Evolutionary conservation across 2,888 invertebrate species (phyloP).

Genomic region (Eristalinus sepulchralis): DNA sequence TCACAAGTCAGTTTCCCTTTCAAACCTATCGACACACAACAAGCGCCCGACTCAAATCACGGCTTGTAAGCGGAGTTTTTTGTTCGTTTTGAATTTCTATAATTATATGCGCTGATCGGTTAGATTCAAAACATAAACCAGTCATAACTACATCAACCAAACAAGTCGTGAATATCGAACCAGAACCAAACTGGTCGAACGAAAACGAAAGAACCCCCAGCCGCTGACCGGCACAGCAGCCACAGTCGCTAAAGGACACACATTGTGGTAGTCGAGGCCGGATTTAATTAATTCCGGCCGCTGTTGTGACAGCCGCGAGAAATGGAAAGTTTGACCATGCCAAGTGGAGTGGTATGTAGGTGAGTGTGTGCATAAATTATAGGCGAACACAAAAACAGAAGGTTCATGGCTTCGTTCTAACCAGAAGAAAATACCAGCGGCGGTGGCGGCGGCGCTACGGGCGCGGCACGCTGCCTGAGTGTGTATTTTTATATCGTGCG

Average conservation of each 20-base stretch:
- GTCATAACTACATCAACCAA: background rate
- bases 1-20: background rate
- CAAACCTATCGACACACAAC: background rate
- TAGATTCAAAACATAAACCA: background rate
- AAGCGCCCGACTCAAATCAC: background rate
- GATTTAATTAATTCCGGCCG: conserved; percentile 59
- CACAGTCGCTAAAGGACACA: conserved; percentile 31
- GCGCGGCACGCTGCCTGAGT: background rate
- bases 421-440: background rate
- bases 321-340: conserved; percentile 54
- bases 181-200: conserved; percentile 14
- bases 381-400: conserved; percentile 1
- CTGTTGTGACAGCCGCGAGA: conserved; percentile 39
- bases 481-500: background rate
- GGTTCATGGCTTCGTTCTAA: conserved; percentile 14
- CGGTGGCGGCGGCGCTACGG: too few species aligned
- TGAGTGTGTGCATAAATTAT: conserved; percentile 55
- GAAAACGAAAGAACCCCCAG: conserved; percentile 33
- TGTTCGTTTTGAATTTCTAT: background rate
- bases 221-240: background rate
- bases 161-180: background rate
- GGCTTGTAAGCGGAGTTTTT: background rate
- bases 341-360: conserved; percentile 42
- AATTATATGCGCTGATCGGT: background rate
- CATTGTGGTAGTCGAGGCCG: conserved; percentile 33